Evolutionary conservation across 2,113 vertebrate species (phyloP).

Genomic region (Formicarius rufipectus): DNA sequence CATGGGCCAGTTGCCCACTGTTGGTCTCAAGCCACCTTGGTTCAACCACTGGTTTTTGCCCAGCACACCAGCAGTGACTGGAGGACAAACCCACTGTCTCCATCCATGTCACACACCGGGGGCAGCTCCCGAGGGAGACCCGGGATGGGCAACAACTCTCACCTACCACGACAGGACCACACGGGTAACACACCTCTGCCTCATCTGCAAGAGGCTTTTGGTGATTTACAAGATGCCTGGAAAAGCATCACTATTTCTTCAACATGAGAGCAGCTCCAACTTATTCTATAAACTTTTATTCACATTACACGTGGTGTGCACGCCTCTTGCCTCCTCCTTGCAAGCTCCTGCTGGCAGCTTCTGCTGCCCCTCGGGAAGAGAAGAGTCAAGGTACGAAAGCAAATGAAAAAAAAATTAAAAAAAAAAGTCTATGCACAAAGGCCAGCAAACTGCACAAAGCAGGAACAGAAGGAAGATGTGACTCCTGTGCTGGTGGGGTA

Average conservation of each 20-base stretch:
- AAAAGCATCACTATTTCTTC: not conserved
- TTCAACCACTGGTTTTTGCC: not conserved
- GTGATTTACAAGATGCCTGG: not conserved
- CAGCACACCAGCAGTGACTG: not conserved
- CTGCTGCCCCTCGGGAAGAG: not conserved
- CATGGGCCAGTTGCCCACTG: fast-evolving
- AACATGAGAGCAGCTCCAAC: not conserved
- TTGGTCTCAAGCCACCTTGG: not conserved
- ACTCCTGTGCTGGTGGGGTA: not conserved
- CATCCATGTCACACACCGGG: not conserved
- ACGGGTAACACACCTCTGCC: not conserved
- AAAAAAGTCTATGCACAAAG: not conserved
- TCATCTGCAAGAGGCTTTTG: not conserved
- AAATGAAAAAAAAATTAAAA: no score
- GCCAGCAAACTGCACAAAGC: not conserved
- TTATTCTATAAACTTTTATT: not conserved
- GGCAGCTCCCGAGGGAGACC: not conserved
- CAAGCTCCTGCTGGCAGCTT: not conserved
- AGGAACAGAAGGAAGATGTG: not conserved
- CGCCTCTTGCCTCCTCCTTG: not conserved
- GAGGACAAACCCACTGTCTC: not conserved
- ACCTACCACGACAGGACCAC: fast-evolving
- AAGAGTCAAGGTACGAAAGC: not conserved
- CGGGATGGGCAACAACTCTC: not conserved
- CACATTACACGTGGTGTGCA: not conserved